phyloP scores from a whole-genome alignment of 2,113 vertebrate species.

The Oceanites oceanicus region DNA sequence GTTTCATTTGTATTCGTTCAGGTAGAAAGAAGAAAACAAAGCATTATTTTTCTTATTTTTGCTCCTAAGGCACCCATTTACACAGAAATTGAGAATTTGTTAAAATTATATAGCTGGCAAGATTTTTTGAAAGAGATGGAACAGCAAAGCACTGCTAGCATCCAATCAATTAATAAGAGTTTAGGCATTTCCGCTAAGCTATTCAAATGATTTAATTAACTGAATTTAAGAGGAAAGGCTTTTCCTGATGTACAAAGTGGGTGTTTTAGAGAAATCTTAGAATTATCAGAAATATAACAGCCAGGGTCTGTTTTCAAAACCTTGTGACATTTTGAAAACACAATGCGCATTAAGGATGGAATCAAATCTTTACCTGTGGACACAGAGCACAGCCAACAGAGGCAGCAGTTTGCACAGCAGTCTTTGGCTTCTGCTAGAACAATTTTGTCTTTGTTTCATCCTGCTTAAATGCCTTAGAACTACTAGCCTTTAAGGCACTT shows the following conservation, averaged over 20 bases:
- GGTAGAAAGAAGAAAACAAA: not conserved
- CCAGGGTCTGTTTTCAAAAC: not conserved
- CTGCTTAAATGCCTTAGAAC: not conserved
- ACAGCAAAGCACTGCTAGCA: not conserved
- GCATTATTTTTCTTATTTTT: not conserved
- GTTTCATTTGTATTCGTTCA: not conserved
- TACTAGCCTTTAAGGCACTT: not conserved
- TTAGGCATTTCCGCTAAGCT: not conserved
- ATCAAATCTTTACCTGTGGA: not conserved
- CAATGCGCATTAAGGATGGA: rapidly evolving
- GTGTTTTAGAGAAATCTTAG: not conserved
- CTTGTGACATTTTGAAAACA: not conserved
- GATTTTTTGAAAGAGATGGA: not conserved
- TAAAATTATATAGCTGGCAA: not conserved
- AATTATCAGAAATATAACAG: not conserved
- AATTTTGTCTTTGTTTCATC: not conserved
- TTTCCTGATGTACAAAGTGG: not conserved
- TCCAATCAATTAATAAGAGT: not conserved
- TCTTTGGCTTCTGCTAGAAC: not conserved
- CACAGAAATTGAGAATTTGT: not conserved
- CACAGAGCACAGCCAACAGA: not conserved
- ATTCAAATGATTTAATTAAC: not conserved
- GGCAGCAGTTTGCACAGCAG: not conserved
- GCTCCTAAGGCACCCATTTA: not conserved
- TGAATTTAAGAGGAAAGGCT: not conserved